These are phyloP conservation scores for Varroa destructor DNA, from an alignment of 1,140 invertebrate species.

Conservation along the genomic window DNA sequence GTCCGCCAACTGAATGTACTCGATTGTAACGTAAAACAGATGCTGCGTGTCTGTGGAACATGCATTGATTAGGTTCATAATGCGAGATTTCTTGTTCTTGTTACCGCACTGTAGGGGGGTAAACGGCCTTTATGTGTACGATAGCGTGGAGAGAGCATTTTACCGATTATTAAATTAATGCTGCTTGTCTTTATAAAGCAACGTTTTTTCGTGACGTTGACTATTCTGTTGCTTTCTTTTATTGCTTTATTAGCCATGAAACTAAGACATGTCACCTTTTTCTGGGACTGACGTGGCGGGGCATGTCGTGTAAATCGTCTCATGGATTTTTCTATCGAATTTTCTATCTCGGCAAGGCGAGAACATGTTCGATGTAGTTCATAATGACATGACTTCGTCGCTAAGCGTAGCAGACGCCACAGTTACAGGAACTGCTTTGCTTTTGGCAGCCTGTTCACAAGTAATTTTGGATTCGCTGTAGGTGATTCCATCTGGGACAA, in stretches of 20 bases:
- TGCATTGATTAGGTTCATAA: no score
- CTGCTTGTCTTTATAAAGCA: no score
- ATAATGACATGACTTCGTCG: not conserved
- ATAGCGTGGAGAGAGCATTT: no score
- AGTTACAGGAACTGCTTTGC: not conserved
- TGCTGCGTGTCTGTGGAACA: no score
- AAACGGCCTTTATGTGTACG: no score
- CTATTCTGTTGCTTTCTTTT: not conserved
- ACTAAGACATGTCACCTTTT: not conserved
- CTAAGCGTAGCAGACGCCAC: not conserved
- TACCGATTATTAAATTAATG: no score
- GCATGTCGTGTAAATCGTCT: not conserved
- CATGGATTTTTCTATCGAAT: not conserved
- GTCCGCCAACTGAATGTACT: no score
- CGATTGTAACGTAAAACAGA: no score
- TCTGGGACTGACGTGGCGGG: not conserved
- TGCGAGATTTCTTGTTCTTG: no score
- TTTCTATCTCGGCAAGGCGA: not conserved
- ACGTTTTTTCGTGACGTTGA: not conserved
- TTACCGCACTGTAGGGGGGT: no score
- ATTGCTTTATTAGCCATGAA: not conserved
- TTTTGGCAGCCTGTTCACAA: not conserved
- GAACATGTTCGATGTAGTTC: not conserved
- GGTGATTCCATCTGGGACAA: not conserved
- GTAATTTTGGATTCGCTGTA: not conserved